Conservation (phyloP, 2,797 vertebrate genomes). For the Pangasius sanitwongsei region DNA sequence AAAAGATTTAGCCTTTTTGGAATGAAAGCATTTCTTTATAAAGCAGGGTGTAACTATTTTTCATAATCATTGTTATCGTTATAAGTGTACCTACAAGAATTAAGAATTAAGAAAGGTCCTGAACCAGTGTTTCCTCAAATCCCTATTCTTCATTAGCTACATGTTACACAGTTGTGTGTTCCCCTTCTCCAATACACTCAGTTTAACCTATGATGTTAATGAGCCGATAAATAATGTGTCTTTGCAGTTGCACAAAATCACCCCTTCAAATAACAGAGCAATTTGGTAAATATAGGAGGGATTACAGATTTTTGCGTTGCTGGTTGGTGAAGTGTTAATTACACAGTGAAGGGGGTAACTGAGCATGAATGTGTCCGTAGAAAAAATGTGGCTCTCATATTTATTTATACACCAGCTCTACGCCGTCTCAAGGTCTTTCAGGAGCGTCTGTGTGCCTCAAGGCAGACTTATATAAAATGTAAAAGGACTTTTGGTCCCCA, state of each 20-base stretch:
- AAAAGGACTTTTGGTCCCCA: not conserved
- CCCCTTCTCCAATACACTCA: not conserved
- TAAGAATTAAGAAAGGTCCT: not conserved
- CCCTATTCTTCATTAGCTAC: not conserved
- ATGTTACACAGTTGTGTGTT: not conserved
- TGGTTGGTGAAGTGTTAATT: slow-evolving; percentile 39
- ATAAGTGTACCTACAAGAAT: not conserved
- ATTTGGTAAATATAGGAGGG: not conserved
- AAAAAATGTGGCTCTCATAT: slow-evolving; percentile 45
- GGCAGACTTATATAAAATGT: not conserved
- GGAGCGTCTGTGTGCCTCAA: slow-evolving; percentile 34
- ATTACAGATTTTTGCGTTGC: not conserved
- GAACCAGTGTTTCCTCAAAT: not conserved
- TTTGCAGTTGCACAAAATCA: not conserved
- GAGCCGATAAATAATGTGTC: not conserved
- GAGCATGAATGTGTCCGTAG: slow-evolving; percentile 58
- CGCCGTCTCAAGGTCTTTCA: slow-evolving; percentile 40
- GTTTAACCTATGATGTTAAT: not conserved
- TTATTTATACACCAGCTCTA: slow-evolving; percentile 30
- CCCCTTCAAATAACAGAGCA: not conserved
- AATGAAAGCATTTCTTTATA: not conserved
- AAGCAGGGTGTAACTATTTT: not conserved
- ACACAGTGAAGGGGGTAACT: slow-evolving; percentile 64
- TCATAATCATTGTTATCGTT: no score
- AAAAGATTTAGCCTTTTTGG: not conserved